Evolutionary conservation across 2,113 vertebrate species (phyloP).

Genomic region (Cryptotis parvus): DNA sequence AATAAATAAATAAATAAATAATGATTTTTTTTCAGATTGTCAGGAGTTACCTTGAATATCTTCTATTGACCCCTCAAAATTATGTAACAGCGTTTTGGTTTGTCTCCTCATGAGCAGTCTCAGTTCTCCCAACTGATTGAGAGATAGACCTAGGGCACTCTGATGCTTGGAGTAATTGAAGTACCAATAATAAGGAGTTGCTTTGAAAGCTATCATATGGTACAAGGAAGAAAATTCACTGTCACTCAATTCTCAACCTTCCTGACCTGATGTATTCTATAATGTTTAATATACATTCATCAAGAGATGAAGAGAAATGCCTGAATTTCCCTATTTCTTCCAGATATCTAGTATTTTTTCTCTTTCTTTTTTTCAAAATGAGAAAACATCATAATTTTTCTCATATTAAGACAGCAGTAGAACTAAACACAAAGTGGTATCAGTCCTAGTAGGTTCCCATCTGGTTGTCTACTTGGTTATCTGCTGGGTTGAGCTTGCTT

Average conservation of each 20-base stretch:
- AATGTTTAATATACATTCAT: background rate
- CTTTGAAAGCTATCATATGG: background rate
- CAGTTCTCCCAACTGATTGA: background rate
- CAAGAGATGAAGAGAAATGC: background rate
- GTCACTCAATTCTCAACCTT: background rate
- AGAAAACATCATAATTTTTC: background rate
- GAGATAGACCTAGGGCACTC: background rate
- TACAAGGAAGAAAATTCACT: background rate
- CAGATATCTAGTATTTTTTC: background rate
- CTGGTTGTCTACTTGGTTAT: background rate
- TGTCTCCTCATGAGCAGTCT: background rate
- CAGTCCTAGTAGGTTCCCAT: rapidly evolving
- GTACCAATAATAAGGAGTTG: no score
- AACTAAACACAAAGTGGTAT: background rate
- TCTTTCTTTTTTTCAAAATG: background rate
- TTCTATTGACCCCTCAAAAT: background rate
- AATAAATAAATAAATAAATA: no score
- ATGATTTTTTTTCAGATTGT: background rate
- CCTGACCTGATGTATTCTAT: background rate
- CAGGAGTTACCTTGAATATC: background rate
- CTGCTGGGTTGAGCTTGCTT: background rate
- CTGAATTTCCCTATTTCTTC: background rate
- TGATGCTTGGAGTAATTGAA: background rate
- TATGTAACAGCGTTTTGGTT: background rate
- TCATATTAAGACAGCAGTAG: background rate